Base-by-base conservation (phyloP, 1,140 invertebrate genomes). In the Eriosoma lanigerum region DNA sequence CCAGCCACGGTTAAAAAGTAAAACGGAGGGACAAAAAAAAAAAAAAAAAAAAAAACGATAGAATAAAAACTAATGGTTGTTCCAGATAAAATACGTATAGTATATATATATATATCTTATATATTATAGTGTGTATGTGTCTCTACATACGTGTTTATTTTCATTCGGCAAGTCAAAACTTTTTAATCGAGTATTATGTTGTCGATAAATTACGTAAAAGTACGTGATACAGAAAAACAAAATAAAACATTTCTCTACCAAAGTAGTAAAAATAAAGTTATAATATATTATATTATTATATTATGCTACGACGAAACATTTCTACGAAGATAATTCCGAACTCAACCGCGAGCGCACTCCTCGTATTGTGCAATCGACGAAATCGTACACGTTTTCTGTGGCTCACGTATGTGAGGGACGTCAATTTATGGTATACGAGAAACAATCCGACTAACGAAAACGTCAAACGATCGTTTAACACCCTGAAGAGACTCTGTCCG, bases 131-230 rank as follows among this genome's bases (percentile, higher is more conserved):
- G 19, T 54, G 17, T n/a, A 54, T n/a, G 32, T 38, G 32, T 38
- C 32, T 38, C 32, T 38, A 38, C 32, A 38, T 4, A 38, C 32
- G 32, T 38, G 32, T 38, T 4, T 8, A 38, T 38, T 29, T 50
- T 72, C 68, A 17, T 52, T 52, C 26, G 29, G 26, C 10, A 29
- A 52, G 48, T 72, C 8, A 72, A 72, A 52, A 72, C 68, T 72
- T 72, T 29, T 72, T 72, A 72, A 72, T 72, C 26, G 48, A 72
- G 46, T 72, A 72, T 52, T 72, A 72, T 32, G 19, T 29, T 52
- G 46, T 72, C 68, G 1, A 72, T 72, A 72, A 72, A 72, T 72
- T 72, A 72, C n/a, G n/a, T 15, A 8, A 29, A n/a, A 52, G 17
- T 26, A 32, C 3, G 46, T n/a, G 46, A 50, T 26, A 50, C 13